phyloP scores from a whole-genome alignment of 37 sponge, comb jelly and placozoan species.

The Mnemiopsis leidyi region DNA sequence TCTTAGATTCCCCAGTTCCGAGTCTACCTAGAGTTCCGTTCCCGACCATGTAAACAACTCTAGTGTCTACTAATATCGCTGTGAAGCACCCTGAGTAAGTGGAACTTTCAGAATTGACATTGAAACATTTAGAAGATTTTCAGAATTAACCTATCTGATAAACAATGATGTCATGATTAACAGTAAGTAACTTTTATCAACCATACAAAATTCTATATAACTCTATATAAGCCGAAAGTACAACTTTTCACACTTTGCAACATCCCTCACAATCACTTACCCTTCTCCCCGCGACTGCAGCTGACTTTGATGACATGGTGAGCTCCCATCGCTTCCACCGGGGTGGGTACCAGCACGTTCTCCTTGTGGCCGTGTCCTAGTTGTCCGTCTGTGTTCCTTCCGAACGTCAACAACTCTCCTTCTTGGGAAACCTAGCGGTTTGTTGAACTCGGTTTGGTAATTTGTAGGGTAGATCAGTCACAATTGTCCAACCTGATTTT shows the following conservation, averaged over 20 bases:
- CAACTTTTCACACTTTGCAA: no score
- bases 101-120: no score
- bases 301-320: neutral
- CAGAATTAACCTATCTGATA: no score
- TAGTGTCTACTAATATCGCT: neutral
- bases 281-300: slow-evolving; percentile 21
- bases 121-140: no score
- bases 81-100: slow-evolving; percentile 34
- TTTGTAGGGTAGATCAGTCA: no score
- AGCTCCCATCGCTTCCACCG: slow-evolving; percentile 20
- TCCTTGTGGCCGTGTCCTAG: slow-evolving; percentile 59
- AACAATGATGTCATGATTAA: no score
- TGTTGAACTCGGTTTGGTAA: no score
- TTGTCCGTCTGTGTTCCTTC: slow-evolving; percentile 38
- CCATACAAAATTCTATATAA: no score
- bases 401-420: slow-evolving; percentile 33
- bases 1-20: slow-evolving; percentile 37
- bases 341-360: slow-evolving; percentile 47
- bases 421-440: neutral
- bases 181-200: no score
- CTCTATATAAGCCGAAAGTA: no score
- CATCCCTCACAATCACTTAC: neutral
- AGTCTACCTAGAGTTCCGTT: slow-evolving; percentile 61
- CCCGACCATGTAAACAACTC: slow-evolving; percentile 27
- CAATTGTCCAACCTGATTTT: no score